A percentile compares a stretch with the other conserved stretches of the same genome.
phyloP scores from a whole-genome alignment of 2,113 vertebrate genomes.

The Pogona vitticeps region DNA sequence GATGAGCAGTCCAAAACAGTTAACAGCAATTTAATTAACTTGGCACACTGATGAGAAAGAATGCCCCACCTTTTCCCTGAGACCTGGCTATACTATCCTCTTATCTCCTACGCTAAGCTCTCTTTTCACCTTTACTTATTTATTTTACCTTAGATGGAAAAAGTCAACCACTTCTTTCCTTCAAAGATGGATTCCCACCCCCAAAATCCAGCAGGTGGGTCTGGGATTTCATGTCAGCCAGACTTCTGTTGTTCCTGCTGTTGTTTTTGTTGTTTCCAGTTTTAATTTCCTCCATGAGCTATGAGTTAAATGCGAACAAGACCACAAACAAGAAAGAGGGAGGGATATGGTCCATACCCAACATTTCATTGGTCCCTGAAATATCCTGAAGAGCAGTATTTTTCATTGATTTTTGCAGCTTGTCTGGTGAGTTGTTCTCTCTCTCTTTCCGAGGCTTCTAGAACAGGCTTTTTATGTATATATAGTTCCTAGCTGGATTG shows the following conservation, averaged over 20 bases:
- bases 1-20: not conserved
- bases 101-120: not conserved
- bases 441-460: not conserved
- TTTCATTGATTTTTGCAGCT: not conserved
- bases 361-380: not conserved
- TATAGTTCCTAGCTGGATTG: slow-evolving; percentile 1
- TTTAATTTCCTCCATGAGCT: not conserved
- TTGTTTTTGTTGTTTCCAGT: slow-evolving; percentile 19
- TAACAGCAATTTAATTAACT: not conserved
- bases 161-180: not conserved
- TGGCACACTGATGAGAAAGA: not conserved
- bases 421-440: not conserved
- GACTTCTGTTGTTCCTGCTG: not conserved
- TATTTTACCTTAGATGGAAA: not conserved
- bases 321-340: not conserved
- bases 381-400: not conserved
- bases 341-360: not conserved
- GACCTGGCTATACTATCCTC: not conserved
- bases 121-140: no score
- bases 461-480: slow-evolving; percentile 1
- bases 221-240: not conserved
- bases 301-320: not conserved
- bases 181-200: not conserved
- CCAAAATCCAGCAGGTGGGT: not conserved
- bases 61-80: not conserved